Evolutionary conservation across 2,797 vertebrate genomes (phyloP), one percentile per base, ranked within the genome.

Genomic region (Sparus aurata): DNA sequence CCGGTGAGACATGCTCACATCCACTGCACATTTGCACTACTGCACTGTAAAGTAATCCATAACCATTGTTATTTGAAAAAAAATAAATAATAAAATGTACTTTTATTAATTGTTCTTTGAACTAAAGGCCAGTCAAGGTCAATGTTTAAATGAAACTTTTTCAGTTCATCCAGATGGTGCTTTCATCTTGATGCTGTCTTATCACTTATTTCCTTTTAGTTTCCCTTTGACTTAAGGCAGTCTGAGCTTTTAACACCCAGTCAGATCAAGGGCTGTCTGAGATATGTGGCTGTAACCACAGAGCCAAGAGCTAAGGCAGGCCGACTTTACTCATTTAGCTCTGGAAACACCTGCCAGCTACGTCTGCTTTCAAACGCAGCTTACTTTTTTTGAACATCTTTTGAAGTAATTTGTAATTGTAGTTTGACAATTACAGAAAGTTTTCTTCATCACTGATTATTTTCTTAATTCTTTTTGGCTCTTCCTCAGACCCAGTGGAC

Each of bases 401-500:
- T 43, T 7, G 17, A 50, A 8, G n/a, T 25, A 41, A 55, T 47
- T 25, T 18, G 2, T 46, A 27, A 62, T 62, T 60, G 25, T 27
- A 43, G 27, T 66, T 49, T 23, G 12, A 22, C 23, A 58, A 23
- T 57, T 23, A 15, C 2, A 63, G 10, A 41, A 64, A n/a, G n/a
- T 70, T 12, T 46, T 18, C 12, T 25, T 52, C 1, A 41, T 79
- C 55, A 43, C 63, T 73, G 25, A 50, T 60, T 12, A 54, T 69
- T 69, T 23, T 16, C 12, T 73, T 2, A 1, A 38, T 47, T 82
- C 3, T 58, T 76, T 38, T 50, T 22, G 77, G 27, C 34, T 62
- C 55, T 55, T 68, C 43, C 38, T 68, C 93, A 99, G 98, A 99
- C 45, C 85, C 92, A 2, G 61, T 91, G 63, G 98, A 99, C 64